Conservation (phyloP, 2,797 vertebrate species). For the Loriculus beryllinus region DNA sequence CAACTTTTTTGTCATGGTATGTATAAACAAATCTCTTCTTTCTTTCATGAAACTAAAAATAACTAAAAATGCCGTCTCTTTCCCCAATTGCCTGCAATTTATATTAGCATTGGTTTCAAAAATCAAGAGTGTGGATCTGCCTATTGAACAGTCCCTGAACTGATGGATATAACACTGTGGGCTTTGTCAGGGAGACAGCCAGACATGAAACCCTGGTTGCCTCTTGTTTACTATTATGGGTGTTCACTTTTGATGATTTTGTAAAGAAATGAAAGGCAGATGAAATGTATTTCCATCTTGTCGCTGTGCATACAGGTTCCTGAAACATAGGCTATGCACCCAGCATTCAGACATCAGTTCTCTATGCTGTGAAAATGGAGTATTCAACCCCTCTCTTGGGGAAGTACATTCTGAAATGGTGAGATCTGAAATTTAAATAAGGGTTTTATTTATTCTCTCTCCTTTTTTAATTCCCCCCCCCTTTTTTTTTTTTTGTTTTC, state of each 20-base stretch:
- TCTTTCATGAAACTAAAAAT: slow-evolving; percentile 37
- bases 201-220: neutral
- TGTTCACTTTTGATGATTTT: neutral
- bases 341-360: neutral
- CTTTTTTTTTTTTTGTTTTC: accelerated
- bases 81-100: slow-evolving; percentile 15
- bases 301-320: neutral
- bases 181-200: neutral
- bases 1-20: slow-evolving; percentile 11
- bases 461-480: neutral
- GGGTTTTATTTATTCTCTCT: neutral
- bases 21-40: slow-evolving; percentile 43
- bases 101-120: slow-evolving; percentile 16
- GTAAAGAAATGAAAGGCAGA: neutral
- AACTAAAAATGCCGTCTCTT: neutral
- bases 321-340: neutral
- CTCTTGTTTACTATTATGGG: neutral
- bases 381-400: neutral
- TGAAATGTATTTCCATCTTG: neutral
- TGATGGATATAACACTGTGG: neutral
- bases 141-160: neutral
- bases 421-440: neutral
- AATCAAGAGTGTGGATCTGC: neutral
- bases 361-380: neutral
- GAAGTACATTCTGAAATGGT: neutral